phyloP scores from a whole-genome alignment of 2,888 invertebrate genomes.

The Drosophila eohydei region DNA sequence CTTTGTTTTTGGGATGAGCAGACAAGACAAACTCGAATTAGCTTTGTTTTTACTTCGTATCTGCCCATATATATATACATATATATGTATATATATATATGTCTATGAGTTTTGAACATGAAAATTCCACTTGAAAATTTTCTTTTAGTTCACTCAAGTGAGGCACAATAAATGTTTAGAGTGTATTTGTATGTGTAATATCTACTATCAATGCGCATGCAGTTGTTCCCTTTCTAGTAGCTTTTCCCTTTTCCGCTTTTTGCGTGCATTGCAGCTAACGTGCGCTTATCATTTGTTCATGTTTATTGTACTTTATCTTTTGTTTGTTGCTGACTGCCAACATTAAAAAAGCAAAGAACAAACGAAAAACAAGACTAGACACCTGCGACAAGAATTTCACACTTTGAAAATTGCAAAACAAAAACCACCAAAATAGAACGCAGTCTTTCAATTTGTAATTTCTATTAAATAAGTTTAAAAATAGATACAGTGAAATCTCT shows the following conservation, averaged over 20 bases:
- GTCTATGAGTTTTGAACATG: slow-evolving; percentile 18
- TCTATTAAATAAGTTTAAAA: slow-evolving; percentile 44
- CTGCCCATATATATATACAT: not conserved
- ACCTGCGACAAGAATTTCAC: slow-evolving; percentile 78
- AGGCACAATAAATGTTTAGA: slow-evolving; percentile 49
- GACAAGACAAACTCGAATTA: slow-evolving; percentile 44
- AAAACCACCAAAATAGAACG: slow-evolving; percentile 52
- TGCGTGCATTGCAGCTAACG: slow-evolving; percentile 12
- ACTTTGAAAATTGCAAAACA: slow-evolving; percentile 58
- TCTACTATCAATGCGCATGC: slow-evolving; percentile 41
- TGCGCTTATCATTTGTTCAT: slow-evolving; percentile 36
- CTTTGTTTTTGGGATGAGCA: slow-evolving; percentile 1
- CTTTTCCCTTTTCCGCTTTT: not conserved
- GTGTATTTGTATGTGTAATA: slow-evolving; percentile 26
- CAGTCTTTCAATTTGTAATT: slow-evolving; percentile 59
- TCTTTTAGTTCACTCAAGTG: slow-evolving; percentile 21
- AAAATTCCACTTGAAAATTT: slow-evolving; percentile 45
- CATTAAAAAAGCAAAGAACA: slow-evolving; percentile 4
- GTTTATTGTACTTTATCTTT: slow-evolving; percentile 49
- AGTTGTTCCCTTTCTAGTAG: not conserved
- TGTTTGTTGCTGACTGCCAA: slow-evolving; percentile 67
- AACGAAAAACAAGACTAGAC: slow-evolving; percentile 56
- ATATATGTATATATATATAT: not conserved
- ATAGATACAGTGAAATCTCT: slow-evolving; percentile 19
- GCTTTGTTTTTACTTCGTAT: slow-evolving; percentile 26